Base-by-base conservation (phyloP, 2,113 vertebrate genomes). In the Nycticebus coucang region DNA sequence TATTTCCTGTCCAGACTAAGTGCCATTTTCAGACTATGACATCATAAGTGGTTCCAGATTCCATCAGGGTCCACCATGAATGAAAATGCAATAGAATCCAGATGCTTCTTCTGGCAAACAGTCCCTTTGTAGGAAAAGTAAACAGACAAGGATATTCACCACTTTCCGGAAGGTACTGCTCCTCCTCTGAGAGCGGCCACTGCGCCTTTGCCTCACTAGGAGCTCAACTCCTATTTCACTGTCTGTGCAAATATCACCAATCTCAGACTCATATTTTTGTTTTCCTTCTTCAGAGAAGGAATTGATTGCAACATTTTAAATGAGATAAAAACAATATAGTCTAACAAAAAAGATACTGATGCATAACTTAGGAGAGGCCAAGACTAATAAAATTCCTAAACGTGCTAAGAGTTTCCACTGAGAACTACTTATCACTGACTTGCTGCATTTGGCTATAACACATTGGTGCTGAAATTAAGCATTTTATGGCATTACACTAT, bases 21-120 rank as follows among this genome's bases (percentile, higher is more conserved):
- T 97, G 98, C 97, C 97, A 95, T 93, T 97, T 94, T 97, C 84
- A 89, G 94, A 89, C 95, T 84, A 92, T 94, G 97, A 96, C 97
- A 94, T 69, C 75, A 1, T 95, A 97, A 98, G 96, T 95, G 89
- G 91, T 92, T 98, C 97, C 98, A 96, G 98, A 97, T 83, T 81
- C 93, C 83, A 89, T 77, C 96, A 84, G 81, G 96, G 95, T 94
- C 94, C 93, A 95, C 91, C 55, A 83, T 75, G 87, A 96, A 97
- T 94, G 95, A 91, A 94, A 96, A 95, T 79, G 84, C 95, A 97
- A 97, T 95, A 59, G 96, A 92, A 95, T 96, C 97, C 97, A 98
- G 97, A 97, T 97, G 97, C 83, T 84, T 89, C 92, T 95, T 89
- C 96, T 50, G 96, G 97, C 94, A 96, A 97, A 97, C 92, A 91